These are phyloP conservation scores for Brenthis hecate DNA, from an alignment of 2,888 invertebrate species.

Conservation along the genomic window DNA sequence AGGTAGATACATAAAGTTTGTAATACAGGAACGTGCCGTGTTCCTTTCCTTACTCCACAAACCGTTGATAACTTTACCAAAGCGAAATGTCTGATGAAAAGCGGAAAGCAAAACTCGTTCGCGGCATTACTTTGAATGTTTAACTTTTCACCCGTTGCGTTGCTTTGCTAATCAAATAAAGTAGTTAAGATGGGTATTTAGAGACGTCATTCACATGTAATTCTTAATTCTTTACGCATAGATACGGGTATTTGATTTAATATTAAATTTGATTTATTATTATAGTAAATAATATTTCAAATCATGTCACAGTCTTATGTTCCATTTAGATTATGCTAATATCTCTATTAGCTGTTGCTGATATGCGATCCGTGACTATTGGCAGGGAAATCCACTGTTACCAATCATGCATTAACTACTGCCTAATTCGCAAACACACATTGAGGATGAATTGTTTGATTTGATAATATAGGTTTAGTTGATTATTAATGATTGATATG, in stretches of 20 bases:
- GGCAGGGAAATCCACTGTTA: no score
- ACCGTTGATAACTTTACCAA: slow-evolving; percentile 25
- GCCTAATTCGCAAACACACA: no score
- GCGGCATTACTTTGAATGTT: slow-evolving; percentile 16
- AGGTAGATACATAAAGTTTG: slow-evolving; percentile 7
- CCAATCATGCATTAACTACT: no score
- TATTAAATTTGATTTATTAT: no score
- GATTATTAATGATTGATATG: no score
- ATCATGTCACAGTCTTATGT: no score
- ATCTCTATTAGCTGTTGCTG: no score
- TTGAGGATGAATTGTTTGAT: no score
- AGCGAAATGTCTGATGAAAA: slow-evolving; percentile 20
- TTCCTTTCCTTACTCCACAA: slow-evolving; percentile 13
- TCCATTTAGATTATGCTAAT: no score
- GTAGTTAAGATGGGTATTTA: slow-evolving; percentile 11
- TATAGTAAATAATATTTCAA: no score
- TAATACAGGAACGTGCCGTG: slow-evolving; percentile 12
- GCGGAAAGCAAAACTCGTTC: slow-evolving; percentile 18
- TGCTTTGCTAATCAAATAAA: slow-evolving; percentile 23
- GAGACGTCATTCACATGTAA: not conserved
- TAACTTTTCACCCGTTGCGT: slow-evolving; percentile 22
- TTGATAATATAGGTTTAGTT: no score
- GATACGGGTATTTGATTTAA: not conserved
- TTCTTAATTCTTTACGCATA: not conserved
- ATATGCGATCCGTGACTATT: no score